Base-by-base conservation (phyloP, 2,113 vertebrate species). In the Tautogolabrus adspersus region DNA sequence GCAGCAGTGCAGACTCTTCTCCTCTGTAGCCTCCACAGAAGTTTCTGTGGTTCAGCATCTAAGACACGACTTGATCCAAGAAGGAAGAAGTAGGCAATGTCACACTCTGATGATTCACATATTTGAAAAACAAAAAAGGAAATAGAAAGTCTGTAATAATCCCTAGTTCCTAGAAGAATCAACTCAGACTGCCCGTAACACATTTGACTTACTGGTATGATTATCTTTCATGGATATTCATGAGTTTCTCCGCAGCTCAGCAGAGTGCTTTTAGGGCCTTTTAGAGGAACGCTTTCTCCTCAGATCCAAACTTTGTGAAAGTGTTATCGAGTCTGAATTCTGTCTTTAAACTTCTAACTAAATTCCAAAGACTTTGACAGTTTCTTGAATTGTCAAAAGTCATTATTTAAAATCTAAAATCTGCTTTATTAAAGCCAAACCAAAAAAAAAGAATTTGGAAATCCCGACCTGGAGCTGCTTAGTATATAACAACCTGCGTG, bases 1-100 rank as follows among this genome's bases (percentile, higher is more conserved):
- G 67, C 65, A 55, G 67, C 65, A 55, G 42, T 66, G 75, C 79
- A 77, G 82, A 75, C 58, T 84, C 83, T 66, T 83, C 55, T 81
- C 21, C 51, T 75, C 60, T 82, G 40, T 49, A 18, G 47, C 18
- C 65, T 78, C 55, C 52, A 46, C 26, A 68, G 68, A 84, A 69
- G 67, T 72, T 72, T 76, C 51, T 73, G 55, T 67, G 72, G 72
- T 75, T 86, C 68, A 63, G 37, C 58, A 80, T 80, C 68, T 62
- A 34, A 87, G 64, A 64, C 70, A 75, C 10, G 71, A 69, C 19
- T 74, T 70, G 66, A 82, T 82, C 65, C 65, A 77, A 70, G 75
- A 62, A 62, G 23, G 16, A 51, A 51, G 18, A 49, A 6, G 5
- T 22, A 69, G 26, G 51, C 26, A 21, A 47, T 1, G 49, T 66